phyloP scores from a whole-genome alignment of 2,113 vertebrate species.

The Muscicapa adusta region DNA sequence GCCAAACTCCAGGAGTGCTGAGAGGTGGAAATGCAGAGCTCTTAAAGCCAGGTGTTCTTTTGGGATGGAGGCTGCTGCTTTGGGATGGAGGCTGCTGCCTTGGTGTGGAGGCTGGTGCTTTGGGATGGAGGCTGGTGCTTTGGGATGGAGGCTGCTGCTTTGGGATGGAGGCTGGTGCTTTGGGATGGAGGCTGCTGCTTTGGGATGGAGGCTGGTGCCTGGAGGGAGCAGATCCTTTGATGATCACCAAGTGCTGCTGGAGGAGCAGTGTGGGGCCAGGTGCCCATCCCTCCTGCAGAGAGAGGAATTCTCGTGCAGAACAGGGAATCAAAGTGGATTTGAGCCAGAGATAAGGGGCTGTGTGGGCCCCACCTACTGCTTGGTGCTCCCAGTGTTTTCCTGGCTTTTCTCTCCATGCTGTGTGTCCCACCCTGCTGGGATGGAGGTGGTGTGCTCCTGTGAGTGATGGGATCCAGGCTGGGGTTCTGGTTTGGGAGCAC shows the following conservation, averaged over 20 bases:
- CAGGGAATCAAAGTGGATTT: fast-evolving
- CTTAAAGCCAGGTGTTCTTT: fast-evolving
- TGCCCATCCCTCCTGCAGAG: fast-evolving
- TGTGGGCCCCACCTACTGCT: fast-evolving
- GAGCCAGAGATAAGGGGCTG: fast-evolving
- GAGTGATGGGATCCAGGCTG: fast-evolving
- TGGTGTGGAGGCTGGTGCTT: too few relatives aligned
- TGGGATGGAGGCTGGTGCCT: background rate
- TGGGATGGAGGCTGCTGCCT: background rate
- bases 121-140: too few relatives aligned
- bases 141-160: background rate
- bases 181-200: too few relatives aligned
- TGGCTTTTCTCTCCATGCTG: fast-evolving
- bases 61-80: too few relatives aligned
- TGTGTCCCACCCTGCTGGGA: background rate
- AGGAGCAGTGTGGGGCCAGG: fast-evolving
- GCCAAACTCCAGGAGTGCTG: fast-evolving
- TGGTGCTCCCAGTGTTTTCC: background rate
- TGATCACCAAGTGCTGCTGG: background rate
- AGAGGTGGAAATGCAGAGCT: too few relatives aligned
- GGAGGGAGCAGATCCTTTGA: background rate
- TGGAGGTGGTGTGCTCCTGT: background rate
- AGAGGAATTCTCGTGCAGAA: fast-evolving
- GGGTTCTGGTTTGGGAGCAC: background rate
- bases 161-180: too few relatives aligned